Base-by-base conservation (phyloP, 1,140 invertebrate genomes). In the Heliconius hewitsoni region DNA sequence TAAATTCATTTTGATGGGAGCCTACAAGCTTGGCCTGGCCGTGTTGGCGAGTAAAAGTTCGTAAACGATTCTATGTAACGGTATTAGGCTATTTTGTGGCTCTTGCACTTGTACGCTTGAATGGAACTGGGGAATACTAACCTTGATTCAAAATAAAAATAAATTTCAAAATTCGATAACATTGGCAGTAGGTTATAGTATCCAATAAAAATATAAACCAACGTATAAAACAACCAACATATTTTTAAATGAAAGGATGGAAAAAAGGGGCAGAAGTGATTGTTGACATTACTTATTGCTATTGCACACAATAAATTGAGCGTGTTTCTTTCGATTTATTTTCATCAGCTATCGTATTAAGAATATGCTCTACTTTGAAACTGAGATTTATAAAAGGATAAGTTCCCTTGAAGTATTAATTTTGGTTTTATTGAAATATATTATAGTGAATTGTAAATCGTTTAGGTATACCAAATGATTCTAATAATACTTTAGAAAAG, bases 61-160 rank as follows among this genome's bases (percentile, higher is more conserved):
- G 70, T 37, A 66, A 79, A 75, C 52, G 78, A 76, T 76, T 76
- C 82, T 76, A 52, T 39, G 39, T 84, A 84, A 84, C 83, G 81
- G 83, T 76, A 76, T 77, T 73, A 57, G 39, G 50, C 74, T 80
- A 78, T 83, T 84, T 78, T 71, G 76, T 78, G 78, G 66, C 72
- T 73, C 52, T 81, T 74, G 82, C 83, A 78, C 77, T 73, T 79
- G 77, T 60, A 77, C 82, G 80, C 70, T 81, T 74, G 76, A 82
- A 80, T 84, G 70, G 74, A 81, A 66, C 39, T 55, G 66, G 55
- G 71, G 55, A 84, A 81, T 81, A 80, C 66, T 84, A 76, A 81
- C 81, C 83, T 80, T 80, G 79, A 80, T 84, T 80, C 37, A 37
- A 27, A 27, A 66, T 30, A 66, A 66, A 66, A 66, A 66, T 66